Conservation (phyloP, 2,113 vertebrate species). For the Phyllopteryx taeniolatus region DNA sequence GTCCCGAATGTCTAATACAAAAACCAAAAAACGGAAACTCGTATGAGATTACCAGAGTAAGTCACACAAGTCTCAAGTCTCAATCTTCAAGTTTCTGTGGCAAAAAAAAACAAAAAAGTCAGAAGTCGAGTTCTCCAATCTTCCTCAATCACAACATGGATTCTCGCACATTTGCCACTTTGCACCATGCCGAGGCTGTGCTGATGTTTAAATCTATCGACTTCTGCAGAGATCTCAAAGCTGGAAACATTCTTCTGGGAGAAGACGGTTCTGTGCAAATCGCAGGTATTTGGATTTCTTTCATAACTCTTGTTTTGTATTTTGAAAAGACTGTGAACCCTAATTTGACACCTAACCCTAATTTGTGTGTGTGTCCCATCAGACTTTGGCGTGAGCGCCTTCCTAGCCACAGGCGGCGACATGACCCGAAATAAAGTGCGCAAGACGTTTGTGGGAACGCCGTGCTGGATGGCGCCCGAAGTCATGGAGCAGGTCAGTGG, state of each 20-base stretch:
- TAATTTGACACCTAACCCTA: neutral
- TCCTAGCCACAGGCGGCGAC: constrained; percentile 94
- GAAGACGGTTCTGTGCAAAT: constrained; percentile 94
- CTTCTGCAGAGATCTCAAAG: constrained; percentile 88
- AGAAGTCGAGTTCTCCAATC: too few species aligned
- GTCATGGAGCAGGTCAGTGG: constrained; percentile 93
- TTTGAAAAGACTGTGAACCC: too few species aligned
- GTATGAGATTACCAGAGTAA: neutral
- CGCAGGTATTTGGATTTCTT: constrained; percentile 74
- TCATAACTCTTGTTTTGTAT: neutral
- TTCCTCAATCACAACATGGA: too few species aligned
- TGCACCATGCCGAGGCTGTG: neutral
- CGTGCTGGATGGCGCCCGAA: constrained; percentile 98
- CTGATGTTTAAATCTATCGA: neutral
- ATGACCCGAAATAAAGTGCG: constrained; percentile 97
- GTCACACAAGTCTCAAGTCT: neutral
- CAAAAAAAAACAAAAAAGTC: too few species aligned
- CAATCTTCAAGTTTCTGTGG: neutral
- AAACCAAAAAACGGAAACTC: neutral
- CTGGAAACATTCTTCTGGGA: constrained; percentile 94
- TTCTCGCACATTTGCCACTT: too few species aligned
- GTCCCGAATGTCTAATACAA: neutral
- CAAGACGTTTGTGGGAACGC: constrained; percentile 96
- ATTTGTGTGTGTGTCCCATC: constrained; percentile 32
- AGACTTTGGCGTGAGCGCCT: constrained; percentile 98